Conservation (phyloP, 2,797 vertebrate species). For the Forpus xanthops region DNA sequence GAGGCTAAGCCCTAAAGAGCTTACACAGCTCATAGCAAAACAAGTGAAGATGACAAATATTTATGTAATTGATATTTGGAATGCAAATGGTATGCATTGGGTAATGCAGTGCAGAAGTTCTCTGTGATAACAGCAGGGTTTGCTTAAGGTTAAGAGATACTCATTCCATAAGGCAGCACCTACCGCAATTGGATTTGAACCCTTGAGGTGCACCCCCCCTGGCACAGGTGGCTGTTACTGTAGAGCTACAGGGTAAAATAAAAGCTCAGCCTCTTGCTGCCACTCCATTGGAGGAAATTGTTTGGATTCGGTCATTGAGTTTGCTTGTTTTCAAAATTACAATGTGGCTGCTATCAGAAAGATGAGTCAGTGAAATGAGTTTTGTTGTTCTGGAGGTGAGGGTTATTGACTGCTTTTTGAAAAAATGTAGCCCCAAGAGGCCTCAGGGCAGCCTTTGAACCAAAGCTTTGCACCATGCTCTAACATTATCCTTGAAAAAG, state of each 20-base stretch:
- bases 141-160: background rate
- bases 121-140: background rate
- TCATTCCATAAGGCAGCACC: background rate
- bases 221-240: background rate
- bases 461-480: background rate
- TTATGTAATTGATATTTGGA: conserved; percentile 32
- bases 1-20: background rate
- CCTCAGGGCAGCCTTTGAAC: conserved; percentile 7
- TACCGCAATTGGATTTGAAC: background rate
- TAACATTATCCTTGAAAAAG: background rate
- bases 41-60: conserved; percentile 9
- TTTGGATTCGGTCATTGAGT: background rate
- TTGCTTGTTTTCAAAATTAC: conserved; percentile 38
- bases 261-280: background rate
- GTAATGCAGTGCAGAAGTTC: conserved; percentile 13
- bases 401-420: conserved; percentile 10
- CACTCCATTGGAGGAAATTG: background rate
- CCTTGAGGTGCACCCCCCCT: background rate
- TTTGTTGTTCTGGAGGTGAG: background rate
- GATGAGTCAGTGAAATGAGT: conserved; percentile 48
- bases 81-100: conserved; percentile 31
- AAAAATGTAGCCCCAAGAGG: background rate
- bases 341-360: conserved; percentile 17
- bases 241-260: background rate
- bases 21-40: background rate